These are phyloP conservation scores for Xyrichtys novacula DNA, from an alignment of 2,797 vertebrate genomes.

Conservation along the genomic window DNA sequence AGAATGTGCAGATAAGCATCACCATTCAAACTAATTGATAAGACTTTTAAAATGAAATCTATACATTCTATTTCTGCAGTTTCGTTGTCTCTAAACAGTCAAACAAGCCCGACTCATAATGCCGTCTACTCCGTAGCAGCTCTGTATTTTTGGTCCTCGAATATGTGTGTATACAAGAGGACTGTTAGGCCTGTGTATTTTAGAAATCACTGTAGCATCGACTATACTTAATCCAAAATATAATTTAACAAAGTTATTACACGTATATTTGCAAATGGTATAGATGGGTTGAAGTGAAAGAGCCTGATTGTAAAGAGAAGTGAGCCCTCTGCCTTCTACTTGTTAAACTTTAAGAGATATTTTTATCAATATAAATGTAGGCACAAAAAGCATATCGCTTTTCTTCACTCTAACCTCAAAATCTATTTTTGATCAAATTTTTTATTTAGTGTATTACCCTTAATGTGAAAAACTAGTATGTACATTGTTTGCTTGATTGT, in stretches of 20 bases:
- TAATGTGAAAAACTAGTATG: conserved; percentile 46
- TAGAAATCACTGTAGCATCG: conserved; percentile 74
- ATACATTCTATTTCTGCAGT: conserved; percentile 63
- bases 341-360: conserved; percentile 39
- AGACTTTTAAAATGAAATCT: conserved; percentile 28
- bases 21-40: conserved; percentile 12
- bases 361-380: conserved; percentile 54
- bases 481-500: conserved; percentile 31
- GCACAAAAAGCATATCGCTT: conserved; percentile 45
- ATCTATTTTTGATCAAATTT: conserved; percentile 55
- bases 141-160: conserved; percentile 63
- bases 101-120: conserved; percentile 59
- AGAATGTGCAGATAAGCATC: conserved; percentile 59
- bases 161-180: conserved; percentile 64
- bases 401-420: conserved; percentile 41
- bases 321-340: conserved; percentile 58
- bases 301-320: conserved; percentile 59
- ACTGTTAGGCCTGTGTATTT: conserved; percentile 69
- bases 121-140: conserved; percentile 68
- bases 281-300: conserved; percentile 54
- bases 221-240: conserved; percentile 68
- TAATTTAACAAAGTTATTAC: conserved; percentile 74
- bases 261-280: conserved; percentile 58
- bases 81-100: conserved; percentile 42
- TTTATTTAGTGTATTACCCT: conserved; percentile 38